Base-by-base conservation (phyloP, 2,888 invertebrate species). In the Trissolcus japonicus region DNA sequence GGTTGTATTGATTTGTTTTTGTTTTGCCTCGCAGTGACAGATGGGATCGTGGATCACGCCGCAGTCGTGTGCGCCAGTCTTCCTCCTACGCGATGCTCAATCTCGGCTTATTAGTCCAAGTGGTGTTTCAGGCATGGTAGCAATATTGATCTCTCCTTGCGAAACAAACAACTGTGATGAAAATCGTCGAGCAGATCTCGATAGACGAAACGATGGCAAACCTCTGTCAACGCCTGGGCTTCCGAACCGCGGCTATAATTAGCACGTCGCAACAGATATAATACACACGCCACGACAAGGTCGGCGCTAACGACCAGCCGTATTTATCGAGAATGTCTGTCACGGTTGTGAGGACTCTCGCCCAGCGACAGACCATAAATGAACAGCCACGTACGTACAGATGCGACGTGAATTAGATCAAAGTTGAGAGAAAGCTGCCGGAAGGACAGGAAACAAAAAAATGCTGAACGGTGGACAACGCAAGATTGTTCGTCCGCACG, bases 1-100 rank as follows among this genome's bases (percentile, higher is more conserved):
- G 72, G 60, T 63, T 74, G 60, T 81, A 84, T 83, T 80, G 84
- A 84, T 84, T 84, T 83, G 84, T 84, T 84, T 83, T 84, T 80
- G 80, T 84, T 83, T 78, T 77, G 74, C 75, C 62, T 54, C 76
- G 13, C 46, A 25, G 46, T 68, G 78, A 76, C 79, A 76, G 35
- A 75, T 57, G 53, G 55, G 55, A 63, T 25, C 56, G 35, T 16
- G 21, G 71, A 74, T 80, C 80, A 62, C 80, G 2, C 4, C 4
- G 25, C 25, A 17, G 57, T 29, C 43, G 14, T 61, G 61, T 40
- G 53, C 48, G 53, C 53, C 46, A 53, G 51, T 43, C 35, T 35
- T 35, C 35, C 35, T 35, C 35, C 35, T 11, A 7, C 53, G 51
- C 41, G 60, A 41, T 67, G 19, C 35, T 65, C 59, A 55, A 59